Evolutionary conservation across 2,113 vertebrate species (phyloP).

Genomic region (Holacanthus passer): DNA sequence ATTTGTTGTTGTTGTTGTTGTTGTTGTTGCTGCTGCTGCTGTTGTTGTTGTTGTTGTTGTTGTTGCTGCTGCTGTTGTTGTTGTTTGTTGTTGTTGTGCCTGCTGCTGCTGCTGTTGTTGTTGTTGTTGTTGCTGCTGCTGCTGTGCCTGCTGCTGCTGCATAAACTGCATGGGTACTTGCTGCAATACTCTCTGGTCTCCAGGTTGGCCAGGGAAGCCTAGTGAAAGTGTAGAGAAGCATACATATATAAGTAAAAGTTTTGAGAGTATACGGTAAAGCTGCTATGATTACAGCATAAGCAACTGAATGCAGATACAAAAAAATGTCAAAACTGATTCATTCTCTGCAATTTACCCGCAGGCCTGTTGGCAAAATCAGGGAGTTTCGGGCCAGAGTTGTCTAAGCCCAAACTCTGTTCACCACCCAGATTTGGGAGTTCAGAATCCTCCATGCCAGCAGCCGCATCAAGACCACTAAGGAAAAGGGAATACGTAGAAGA

Average conservation of each 20-base stretch:
- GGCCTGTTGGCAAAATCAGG: constrained; percentile 92
- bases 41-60: constrained; percentile 75
- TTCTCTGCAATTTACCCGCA: constrained; percentile 83
- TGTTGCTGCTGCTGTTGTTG: constrained; percentile 75
- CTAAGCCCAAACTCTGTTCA: constrained; percentile 91
- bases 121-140: constrained; percentile 71
- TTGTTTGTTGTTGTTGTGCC: constrained; percentile 81
- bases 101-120: constrained; percentile 85
- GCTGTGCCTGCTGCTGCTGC: constrained; percentile 77
- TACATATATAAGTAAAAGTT: not conserved
- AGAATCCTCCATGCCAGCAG: constrained; percentile 90
- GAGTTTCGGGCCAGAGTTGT: constrained; percentile 90
- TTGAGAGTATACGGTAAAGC: not conserved
- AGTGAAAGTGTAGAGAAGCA: constrained; percentile 37
- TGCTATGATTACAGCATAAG: not conserved
- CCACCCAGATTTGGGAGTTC: constrained; percentile 88
- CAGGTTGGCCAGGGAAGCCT: constrained; percentile 93
- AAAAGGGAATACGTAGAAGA: constrained; percentile 21
- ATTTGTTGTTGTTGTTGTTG: constrained; percentile 67
- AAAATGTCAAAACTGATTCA: not conserved
- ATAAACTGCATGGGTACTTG: constrained; percentile 95
- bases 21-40: constrained; percentile 74
- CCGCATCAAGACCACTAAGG: constrained; percentile 87
- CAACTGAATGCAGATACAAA: not conserved
- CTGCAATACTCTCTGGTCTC: constrained; percentile 94